These are phyloP conservation scores for Muscicapa comitata DNA, from an alignment of 2,797 vertebrate genomes.

Conservation along the genomic window DNA sequence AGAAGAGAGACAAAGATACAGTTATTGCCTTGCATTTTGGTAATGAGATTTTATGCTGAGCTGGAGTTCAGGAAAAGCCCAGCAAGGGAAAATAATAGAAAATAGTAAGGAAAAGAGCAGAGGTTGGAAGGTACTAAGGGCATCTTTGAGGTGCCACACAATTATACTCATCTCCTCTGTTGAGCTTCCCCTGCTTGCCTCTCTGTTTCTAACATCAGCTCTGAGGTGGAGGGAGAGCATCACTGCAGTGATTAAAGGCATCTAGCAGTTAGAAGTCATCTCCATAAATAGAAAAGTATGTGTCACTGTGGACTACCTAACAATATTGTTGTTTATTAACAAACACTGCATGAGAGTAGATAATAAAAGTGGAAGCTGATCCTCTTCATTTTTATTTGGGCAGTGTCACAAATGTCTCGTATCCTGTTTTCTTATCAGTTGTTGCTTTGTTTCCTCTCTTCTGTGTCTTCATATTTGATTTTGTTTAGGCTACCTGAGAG, in stretches of 20 bases:
- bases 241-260: not conserved
- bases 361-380: not conserved
- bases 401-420: not conserved
- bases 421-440: not conserved
- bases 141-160: not conserved
- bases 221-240: not conserved
- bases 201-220: not conserved
- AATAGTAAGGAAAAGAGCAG: constrained; percentile 10
- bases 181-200: not conserved
- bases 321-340: not conserved
- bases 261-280: not conserved
- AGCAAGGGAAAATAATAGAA: constrained; percentile 1
- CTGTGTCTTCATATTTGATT: not conserved
- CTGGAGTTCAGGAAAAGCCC: not conserved
- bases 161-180: not conserved
- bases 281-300: not conserved
- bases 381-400: not conserved
- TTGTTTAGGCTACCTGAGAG: not conserved
- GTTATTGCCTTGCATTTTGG: constrained; percentile 48
- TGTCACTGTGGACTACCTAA: not conserved
- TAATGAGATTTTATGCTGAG: constrained; percentile 35
- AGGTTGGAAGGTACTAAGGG: not conserved
- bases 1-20: not conserved
- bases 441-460: not conserved
- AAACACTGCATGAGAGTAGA: not conserved